phyloP scores from a whole-genome alignment of 1,140 invertebrate species.

The Camponotus floridanus region DNA sequence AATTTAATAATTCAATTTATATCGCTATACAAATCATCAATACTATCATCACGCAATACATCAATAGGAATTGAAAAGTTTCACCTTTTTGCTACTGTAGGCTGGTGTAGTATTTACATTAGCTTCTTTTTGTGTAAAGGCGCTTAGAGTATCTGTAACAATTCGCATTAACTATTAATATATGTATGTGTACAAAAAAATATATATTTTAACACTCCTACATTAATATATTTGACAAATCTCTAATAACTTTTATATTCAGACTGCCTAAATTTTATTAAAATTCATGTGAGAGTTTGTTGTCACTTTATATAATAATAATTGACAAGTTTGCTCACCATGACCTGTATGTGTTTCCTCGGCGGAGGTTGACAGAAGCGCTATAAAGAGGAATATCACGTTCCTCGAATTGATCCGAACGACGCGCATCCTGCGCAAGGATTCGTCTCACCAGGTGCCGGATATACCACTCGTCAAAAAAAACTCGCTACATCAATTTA shows the following conservation, averaged over 20 bases:
- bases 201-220: background rate
- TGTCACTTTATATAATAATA: background rate
- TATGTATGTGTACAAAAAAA: conserved; percentile 7
- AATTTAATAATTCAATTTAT: conserved; percentile 31
- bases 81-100: conserved; percentile 81
- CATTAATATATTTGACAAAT: background rate
- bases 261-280: background rate
- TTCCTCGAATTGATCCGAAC: conserved; percentile 82
- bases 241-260: background rate
- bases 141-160: conserved; percentile 77
- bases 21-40: background rate
- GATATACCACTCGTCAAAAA: background rate
- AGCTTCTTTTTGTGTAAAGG: conserved; percentile 76
- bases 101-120: conserved; percentile 81
- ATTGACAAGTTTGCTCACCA: conserved; percentile 68
- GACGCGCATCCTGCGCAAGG: conserved; percentile 77
- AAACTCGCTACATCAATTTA: background rate
- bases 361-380: conserved; percentile 78
- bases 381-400: conserved; percentile 82
- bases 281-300: background rate
- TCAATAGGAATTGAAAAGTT: background rate
- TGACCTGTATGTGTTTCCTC: conserved; percentile 81
- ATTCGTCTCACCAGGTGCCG: background rate
- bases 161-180: conserved; percentile 43
- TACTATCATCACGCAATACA: too few relatives aligned